Conservation (phyloP, 2,888 invertebrate species). For the Mesorhabditis spiculigera region DNA sequence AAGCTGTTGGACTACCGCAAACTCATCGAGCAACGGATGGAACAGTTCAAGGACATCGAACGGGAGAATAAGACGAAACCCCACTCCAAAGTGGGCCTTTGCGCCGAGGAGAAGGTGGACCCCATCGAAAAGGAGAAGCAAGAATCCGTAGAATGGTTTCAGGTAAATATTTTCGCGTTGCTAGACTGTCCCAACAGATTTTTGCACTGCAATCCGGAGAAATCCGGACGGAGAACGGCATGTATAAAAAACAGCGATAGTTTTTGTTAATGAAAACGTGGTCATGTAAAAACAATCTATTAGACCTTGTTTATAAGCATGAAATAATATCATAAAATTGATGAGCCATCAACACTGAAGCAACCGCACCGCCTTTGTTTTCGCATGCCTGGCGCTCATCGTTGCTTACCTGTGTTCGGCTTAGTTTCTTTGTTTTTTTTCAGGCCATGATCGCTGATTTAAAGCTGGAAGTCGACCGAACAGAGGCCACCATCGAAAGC, state of each 20-base stretch:
- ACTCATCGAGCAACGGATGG: slow-evolving; percentile 99
- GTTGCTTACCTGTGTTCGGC: too few relatives aligned
- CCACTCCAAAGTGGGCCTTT: slow-evolving; percentile 87
- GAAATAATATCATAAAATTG: too few relatives aligned
- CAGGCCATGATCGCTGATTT: slow-evolving; percentile 64
- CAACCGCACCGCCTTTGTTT: too few relatives aligned
- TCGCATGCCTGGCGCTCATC: too few relatives aligned
- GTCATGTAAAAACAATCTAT: too few relatives aligned
- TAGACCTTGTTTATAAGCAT: too few relatives aligned
- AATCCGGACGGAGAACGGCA: too few relatives aligned
- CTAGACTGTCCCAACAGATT: too few relatives aligned
- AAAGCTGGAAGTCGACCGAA: slow-evolving; percentile 52
- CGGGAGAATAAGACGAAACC: slow-evolving; percentile 99
- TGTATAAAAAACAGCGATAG: too few relatives aligned
- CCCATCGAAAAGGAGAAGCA: slow-evolving; percentile 95
- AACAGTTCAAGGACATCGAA: slow-evolving; percentile 98
- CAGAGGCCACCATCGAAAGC: slow-evolving; percentile 47
- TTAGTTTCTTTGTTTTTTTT: slow-evolving; percentile 59
- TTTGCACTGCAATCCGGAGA: too few relatives aligned
- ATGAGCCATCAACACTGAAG: too few relatives aligned
- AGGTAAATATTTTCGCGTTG: slow-evolving; percentile 58
- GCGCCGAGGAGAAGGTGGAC: slow-evolving; percentile 93
- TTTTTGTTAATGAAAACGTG: too few relatives aligned
- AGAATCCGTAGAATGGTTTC: slow-evolving; percentile 90
- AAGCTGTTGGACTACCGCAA: slow-evolving; percentile 92